These are phyloP conservation scores for Tringa solitaria DNA, from an alignment of 2,113 vertebrate genomes.

Conservation along the genomic window DNA sequence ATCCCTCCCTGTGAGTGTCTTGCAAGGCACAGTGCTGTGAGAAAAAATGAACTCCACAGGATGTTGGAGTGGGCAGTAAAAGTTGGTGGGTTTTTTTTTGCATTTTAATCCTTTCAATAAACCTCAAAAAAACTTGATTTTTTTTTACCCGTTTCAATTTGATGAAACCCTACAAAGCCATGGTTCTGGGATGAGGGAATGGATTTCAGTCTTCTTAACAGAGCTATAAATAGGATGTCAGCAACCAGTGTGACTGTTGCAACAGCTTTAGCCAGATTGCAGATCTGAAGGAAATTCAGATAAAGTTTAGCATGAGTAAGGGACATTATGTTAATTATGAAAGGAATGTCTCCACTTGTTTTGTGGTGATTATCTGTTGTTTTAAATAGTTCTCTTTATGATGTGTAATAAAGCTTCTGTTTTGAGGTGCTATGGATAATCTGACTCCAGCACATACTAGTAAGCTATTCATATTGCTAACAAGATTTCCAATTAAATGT, in stretches of 20 bases:
- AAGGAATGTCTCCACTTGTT: neutral
- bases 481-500: neutral
- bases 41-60: neutral
- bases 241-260: neutral
- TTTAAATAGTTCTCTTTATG: neutral
- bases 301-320: neutral
- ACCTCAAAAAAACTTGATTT: neutral
- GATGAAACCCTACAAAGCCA: neutral
- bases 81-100: accelerated
- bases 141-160: neutral
- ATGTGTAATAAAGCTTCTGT: neutral
- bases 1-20: no score
- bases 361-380: neutral
- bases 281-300: neutral
- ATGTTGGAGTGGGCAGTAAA: neutral
- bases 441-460: neutral
- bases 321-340: neutral
- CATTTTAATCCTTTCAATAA: neutral
- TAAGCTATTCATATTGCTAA: neutral
- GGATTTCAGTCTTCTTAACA: neutral
- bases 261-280: neutral
- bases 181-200: neutral
- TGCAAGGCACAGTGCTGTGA: neutral
- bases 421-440: neutral
- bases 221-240: neutral